A percentile compares a stretch with the other conserved stretches of the same genome.
Evolutionary conservation across 2,888 invertebrate species (phyloP).

Genomic region (Chirona hameri): DNA sequence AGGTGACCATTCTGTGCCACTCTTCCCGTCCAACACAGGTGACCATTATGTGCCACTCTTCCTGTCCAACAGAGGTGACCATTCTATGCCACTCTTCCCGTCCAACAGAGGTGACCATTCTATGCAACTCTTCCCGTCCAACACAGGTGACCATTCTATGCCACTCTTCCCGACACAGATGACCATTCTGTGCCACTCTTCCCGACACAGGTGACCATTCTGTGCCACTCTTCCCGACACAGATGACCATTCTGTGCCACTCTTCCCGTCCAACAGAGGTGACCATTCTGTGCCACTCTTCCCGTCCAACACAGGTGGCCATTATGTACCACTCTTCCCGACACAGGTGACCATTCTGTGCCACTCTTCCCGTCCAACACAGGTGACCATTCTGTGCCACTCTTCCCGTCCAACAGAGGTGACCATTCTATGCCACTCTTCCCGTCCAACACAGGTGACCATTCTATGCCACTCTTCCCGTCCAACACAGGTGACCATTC

Average conservation of each 20-base stretch:
- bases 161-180: constrained; percentile 50
- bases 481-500: not conserved
- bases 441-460: constrained; percentile 59
- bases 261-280: too few relatives aligned
- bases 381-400: too few relatives aligned
- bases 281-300: constrained; percentile 27
- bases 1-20: not conserved
- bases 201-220: not conserved
- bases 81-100: constrained; percentile 36
- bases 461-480: too few relatives aligned
- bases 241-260: too few relatives aligned
- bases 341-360: not conserved
- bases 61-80: too few relatives aligned
- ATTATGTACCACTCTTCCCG: too few relatives aligned
- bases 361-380: constrained; percentile 46
- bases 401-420: too few relatives aligned
- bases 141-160: not conserved
- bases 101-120: constrained; percentile 62
- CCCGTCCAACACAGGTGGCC: constrained; percentile 57
- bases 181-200: too few relatives aligned
- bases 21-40: constrained; percentile 54
- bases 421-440: constrained; percentile 26
- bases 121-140: too few relatives aligned
- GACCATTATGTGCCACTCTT: too few relatives aligned
- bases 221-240: constrained; percentile 37